Conservation (phyloP, 1,140 invertebrate genomes). For the Sogatella furcifera region DNA sequence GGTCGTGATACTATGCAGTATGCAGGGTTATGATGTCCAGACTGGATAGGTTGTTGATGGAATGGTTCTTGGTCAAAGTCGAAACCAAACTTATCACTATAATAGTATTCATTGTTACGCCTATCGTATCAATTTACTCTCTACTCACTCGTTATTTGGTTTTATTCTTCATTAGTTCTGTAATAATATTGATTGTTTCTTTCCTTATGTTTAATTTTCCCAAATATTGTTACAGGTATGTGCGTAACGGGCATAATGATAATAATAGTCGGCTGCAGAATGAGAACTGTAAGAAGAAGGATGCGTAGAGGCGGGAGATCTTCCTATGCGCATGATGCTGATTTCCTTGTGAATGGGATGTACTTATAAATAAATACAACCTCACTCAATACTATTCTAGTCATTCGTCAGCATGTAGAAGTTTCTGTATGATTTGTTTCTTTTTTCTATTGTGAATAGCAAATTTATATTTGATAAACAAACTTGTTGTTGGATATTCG, state of each 20-base stretch:
- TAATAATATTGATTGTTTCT: no score
- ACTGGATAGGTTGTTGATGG: no score
- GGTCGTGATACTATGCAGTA: no score
- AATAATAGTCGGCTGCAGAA: conserved; percentile 69
- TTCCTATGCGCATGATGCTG: conserved; percentile 85
- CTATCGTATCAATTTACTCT: no score
- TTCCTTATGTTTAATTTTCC: background rate
- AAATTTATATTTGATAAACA: no score
- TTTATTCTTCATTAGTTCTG: no score
- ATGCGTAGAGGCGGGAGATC: conserved; percentile 65
- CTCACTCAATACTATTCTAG: background rate
- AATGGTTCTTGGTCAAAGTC: no score
- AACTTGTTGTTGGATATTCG: no score
- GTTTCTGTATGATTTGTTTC: background rate
- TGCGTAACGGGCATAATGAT: conserved; percentile 57
- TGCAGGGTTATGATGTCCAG: no score
- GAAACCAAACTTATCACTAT: no score
- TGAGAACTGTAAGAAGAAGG: conserved; percentile 58
- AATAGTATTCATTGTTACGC: no score
- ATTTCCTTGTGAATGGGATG: conserved; percentile 96
- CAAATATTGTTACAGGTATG: conserved; percentile 40
- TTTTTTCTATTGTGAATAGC: background rate
- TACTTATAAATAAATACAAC: conserved; percentile 59
- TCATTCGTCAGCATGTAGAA: background rate
- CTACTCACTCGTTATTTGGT: no score